Percentiles rank a stretch among this genome's conserved stretches.
Conservation (phyloP, 1,140 invertebrate species). For the Onthophagus taurus region DNA sequence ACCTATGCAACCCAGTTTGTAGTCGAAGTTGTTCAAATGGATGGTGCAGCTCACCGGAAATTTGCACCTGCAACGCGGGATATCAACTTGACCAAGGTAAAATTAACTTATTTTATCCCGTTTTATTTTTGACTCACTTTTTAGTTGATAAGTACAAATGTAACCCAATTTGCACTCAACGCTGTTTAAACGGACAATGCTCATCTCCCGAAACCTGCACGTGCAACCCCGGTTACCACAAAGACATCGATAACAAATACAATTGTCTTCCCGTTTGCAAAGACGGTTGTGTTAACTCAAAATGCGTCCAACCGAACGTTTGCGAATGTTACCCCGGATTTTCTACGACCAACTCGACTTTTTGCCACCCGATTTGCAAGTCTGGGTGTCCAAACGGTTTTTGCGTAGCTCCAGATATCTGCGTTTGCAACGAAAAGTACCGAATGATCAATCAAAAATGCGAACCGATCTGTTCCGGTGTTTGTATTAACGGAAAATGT, state of each 20-base stretch:
- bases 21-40: background rate
- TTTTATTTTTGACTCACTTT: too few species aligned
- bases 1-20: background rate
- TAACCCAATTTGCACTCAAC: constrained; percentile 32
- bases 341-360: too few species aligned
- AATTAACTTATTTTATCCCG: too few species aligned
- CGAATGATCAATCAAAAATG: constrained; percentile 4
- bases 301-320: background rate
- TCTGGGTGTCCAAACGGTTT: constrained; percentile 12
- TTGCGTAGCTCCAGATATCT: background rate
- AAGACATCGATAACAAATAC: background rate
- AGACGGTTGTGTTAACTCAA: background rate
- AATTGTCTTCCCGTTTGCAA: background rate
- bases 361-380: constrained; percentile 24
- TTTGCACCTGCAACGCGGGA: background rate
- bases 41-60: background rate
- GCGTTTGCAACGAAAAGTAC: constrained; percentile 1
- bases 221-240: constrained; percentile 23
- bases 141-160: constrained; percentile 24
- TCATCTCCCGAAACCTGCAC: constrained; percentile 19
- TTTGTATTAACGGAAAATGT: constrained; percentile 21
- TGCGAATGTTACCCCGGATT: background rate
- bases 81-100: background rate
- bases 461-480: constrained; percentile 13
- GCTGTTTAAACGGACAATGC: constrained; percentile 32